Evolutionary conservation across 2,888 invertebrate genomes (phyloP).

Genomic region (Drosophila mayaguana): DNA sequence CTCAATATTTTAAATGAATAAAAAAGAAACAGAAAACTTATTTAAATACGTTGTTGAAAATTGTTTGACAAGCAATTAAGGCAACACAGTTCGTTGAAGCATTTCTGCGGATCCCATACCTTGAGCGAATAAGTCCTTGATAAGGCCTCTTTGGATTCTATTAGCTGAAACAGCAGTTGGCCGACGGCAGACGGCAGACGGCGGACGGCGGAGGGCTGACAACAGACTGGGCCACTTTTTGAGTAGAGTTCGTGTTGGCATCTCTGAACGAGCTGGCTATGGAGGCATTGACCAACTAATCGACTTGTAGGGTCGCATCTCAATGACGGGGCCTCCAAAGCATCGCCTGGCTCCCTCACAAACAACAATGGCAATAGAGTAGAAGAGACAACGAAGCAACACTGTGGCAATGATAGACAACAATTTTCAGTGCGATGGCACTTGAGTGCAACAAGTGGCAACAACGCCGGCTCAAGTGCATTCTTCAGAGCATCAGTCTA

Average conservation of each 20-base stretch:
- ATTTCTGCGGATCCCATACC: slow-evolving; percentile 9
- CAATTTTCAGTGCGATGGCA: slow-evolving; percentile 51
- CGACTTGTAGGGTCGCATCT: slow-evolving; percentile 70
- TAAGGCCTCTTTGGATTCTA: slow-evolving; percentile 32
- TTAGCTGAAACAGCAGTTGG: slow-evolving; percentile 26
- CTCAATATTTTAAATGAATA: background rate
- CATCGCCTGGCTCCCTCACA: slow-evolving; percentile 42
- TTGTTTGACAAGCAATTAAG: background rate
- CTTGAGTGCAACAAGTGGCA: slow-evolving; percentile 82
- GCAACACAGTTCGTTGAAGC: slow-evolving; percentile 10
- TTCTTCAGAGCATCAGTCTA: slow-evolving; percentile 69
- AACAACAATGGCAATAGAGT: background rate
- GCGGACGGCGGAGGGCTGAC: slow-evolving; percentile 2
- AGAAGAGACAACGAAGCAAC: background rate
- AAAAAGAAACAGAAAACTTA: background rate
- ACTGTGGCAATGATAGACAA: slow-evolving; percentile 57
- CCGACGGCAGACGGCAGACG: background rate
- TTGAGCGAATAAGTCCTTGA: slow-evolving; percentile 44
- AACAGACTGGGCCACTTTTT: slow-evolving; percentile 19
- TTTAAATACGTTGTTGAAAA: background rate
- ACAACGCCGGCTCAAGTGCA: slow-evolving; percentile 69
- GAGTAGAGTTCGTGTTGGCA: slow-evolving; percentile 18
- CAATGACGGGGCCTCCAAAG: slow-evolving; percentile 72
- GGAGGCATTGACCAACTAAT: slow-evolving; percentile 76
- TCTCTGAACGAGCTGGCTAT: slow-evolving; percentile 20